A percentile compares a stretch with the other conserved stretches of the same genome.
Conservation (phyloP, 2,888 invertebrate genomes). For the Polymixis flavicincta region DNA sequence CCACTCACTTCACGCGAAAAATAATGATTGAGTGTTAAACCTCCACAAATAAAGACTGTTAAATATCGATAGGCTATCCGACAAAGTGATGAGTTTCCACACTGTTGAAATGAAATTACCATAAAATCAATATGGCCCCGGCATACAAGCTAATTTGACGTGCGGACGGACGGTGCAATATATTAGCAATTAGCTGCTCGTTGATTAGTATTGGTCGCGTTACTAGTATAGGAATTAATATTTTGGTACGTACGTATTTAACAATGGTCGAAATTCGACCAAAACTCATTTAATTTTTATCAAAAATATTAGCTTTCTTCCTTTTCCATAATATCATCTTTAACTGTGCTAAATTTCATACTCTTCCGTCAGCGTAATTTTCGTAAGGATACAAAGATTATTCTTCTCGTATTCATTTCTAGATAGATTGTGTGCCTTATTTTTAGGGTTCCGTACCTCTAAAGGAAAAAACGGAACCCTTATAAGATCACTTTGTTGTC, state of each 20-base stretch:
- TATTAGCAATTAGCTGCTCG: slow-evolving; percentile 35
- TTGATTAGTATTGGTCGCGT: slow-evolving; percentile 23
- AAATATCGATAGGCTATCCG: slow-evolving; percentile 30
- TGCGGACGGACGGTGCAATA: slow-evolving; percentile 17
- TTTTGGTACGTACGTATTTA: not conserved
- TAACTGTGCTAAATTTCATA: no score
- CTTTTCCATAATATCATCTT: no score
- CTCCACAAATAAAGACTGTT: slow-evolving; percentile 29
- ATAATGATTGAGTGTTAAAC: slow-evolving; percentile 11
- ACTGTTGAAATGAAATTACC: slow-evolving; percentile 49
- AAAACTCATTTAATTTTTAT: no score
- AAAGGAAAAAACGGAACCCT: no score
- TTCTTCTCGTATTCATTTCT: no score
- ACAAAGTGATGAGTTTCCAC: slow-evolving; percentile 42
- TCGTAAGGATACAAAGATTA: no score
- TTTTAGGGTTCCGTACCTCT: no score
- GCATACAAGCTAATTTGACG: slow-evolving; percentile 36
- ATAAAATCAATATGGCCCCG: slow-evolving; percentile 50
- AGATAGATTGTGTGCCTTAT: no score
- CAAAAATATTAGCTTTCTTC: no score
- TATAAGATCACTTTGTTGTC: no score
- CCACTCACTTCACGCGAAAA: slow-evolving; percentile 8
- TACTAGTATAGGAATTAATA: not conserved
- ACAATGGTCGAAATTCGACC: no score
- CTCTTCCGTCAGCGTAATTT: no score